Conservation (phyloP, 2,888 invertebrate species). For the Eupithecia tripunctaria region DNA sequence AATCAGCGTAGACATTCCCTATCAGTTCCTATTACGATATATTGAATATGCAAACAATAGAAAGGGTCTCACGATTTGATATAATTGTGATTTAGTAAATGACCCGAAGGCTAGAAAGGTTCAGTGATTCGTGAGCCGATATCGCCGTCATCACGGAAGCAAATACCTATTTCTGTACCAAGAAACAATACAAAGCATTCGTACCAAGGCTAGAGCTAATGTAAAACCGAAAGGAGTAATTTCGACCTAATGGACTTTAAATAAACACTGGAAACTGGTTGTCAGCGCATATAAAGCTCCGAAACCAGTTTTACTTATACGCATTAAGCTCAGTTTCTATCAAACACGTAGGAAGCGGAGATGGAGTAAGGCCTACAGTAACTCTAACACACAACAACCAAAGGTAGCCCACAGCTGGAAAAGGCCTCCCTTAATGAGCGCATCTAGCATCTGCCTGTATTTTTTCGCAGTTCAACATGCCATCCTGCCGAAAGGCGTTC, state of each 20-base stretch:
- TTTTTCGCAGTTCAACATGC: not conserved
- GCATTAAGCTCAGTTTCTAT: not conserved
- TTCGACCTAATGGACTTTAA: slow-evolving; percentile 32
- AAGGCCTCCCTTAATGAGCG: not conserved
- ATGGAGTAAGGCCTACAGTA: not conserved
- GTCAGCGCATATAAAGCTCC: not conserved
- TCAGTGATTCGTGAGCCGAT: slow-evolving; percentile 55
- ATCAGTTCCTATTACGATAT: slow-evolving; percentile 29
- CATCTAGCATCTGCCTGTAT: not conserved
- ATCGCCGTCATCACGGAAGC: slow-evolving; percentile 66
- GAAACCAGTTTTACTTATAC: not conserved
- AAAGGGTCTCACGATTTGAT: slow-evolving; percentile 56
- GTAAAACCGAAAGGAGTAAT: slow-evolving; percentile 62
- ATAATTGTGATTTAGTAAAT: slow-evolving; percentile 48
- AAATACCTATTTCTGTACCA: slow-evolving; percentile 55
- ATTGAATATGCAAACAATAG: slow-evolving; percentile 54
- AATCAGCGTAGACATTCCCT: not conserved
- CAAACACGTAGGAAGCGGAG: not conserved
- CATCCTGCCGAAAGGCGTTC: not conserved
- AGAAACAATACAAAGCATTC: slow-evolving; percentile 41
- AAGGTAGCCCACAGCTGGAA: not conserved
- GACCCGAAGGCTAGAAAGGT: slow-evolving; percentile 49
- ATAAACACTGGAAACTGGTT: slow-evolving; percentile 10
- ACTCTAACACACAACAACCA: too few relatives aligned
- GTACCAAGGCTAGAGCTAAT: slow-evolving; percentile 58